Percentiles rank a stretch among this genome's conserved stretches.
These are phyloP conservation scores for Ceratoteleas bidentatus DNA, from an alignment of 1,140 invertebrate species.

Conservation along the genomic window DNA sequence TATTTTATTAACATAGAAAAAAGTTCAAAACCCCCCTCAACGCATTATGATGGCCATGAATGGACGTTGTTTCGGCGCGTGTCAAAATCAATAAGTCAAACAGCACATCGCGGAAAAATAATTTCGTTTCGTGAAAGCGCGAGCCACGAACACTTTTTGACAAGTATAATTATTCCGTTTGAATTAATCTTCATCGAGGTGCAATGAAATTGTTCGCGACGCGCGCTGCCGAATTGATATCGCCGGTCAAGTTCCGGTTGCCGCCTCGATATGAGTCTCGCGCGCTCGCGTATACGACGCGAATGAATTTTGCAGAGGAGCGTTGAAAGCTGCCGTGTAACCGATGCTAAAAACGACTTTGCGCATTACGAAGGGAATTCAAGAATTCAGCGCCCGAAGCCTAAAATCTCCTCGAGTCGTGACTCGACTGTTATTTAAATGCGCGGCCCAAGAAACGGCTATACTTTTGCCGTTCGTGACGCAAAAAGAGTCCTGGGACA, in stretches of 20 bases:
- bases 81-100: neutral
- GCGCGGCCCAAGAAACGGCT: conserved; percentile 30
- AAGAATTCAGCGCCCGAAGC: conserved; percentile 53
- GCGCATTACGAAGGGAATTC: conserved; percentile 57
- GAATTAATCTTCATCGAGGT: conserved; percentile 14
- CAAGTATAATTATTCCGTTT: conserved; percentile 26
- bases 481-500: conserved; percentile 21
- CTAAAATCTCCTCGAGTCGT: conserved; percentile 61
- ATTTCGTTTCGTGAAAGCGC: too few relatives aligned
- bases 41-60: too few relatives aligned
- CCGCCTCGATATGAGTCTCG: conserved; percentile 28
- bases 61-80: too few relatives aligned
- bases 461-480: conserved; percentile 42
- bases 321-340: conserved; percentile 52
- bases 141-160: neutral
- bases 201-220: conserved; percentile 12
- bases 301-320: conserved; percentile 61
- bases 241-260: conserved; percentile 1
- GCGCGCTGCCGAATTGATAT: conserved; percentile 11
- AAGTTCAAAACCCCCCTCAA: too few relatives aligned
- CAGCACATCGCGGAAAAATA: neutral
- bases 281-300: conserved; percentile 13
- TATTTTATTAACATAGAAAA: too few relatives aligned
- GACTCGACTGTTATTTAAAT: conserved; percentile 65
- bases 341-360: conserved; percentile 64